Base-by-base conservation (phyloP, 2,888 invertebrate genomes). In the Sialis fuliginosa region DNA sequence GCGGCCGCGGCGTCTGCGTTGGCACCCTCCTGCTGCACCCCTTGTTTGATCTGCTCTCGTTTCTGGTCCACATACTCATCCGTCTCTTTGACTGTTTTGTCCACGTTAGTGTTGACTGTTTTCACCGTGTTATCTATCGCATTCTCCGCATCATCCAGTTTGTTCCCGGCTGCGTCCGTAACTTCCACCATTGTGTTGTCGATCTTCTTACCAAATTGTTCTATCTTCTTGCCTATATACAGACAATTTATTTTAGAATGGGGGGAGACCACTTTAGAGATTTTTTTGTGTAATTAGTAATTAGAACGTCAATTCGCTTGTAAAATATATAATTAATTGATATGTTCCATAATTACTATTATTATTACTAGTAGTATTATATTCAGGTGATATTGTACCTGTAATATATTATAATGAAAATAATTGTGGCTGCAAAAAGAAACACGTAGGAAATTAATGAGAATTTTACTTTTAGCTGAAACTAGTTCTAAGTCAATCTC, bases 21-120 rank as follows among this genome's bases (percentile, higher is more conserved):
- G n/a, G 50, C 44, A n/a, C 48, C 46, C 6, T 49, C 53, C 31
- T 53, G 51, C 41, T 55, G 52, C 8, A 53, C 48, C 42, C 49
- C 51, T 44, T 53, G 52, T 35, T 54, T 54, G 9, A 55, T n/a
- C 39, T 55, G 53, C 30, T 53, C 53, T n/a, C 54, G 47, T 46
- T 55, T 55, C 9, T 47, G 44, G 32, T 55, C 56, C 31, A 56
- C 41, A 44, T 49, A 55, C 34, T 51, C 46, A 31, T 53, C 51
- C 2, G 54, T 52, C 35, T 54, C 52, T 4, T 51, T 48, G 5
- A 55, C 6, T 41, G 47, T 53, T 46, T 54, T 48, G 40, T 53
- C 52, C 6, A 54, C 48, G 13, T 51, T 49, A n/a, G 48, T 45
- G 39, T 49, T 48, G 12, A 51, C 34, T 45, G 53, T 51, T 35